phyloP scores from a whole-genome alignment of 2,113 vertebrate species.

The Notarius lentiginosus region DNA sequence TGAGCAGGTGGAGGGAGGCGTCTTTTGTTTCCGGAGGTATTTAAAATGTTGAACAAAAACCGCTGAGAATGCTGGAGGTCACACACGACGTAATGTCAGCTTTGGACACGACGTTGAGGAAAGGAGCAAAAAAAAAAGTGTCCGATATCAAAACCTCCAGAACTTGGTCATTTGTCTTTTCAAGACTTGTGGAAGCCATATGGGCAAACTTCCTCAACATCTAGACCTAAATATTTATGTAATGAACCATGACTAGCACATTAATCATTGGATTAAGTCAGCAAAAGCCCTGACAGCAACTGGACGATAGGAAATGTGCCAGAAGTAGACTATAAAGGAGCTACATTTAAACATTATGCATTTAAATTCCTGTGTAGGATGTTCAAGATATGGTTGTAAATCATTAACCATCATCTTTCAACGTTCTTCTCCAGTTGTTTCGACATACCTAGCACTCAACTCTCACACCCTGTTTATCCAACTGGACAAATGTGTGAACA shows the following conservation, averaged over 20 bases:
- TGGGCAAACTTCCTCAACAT: slow-evolving; percentile 20
- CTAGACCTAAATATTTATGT: slow-evolving; percentile 31
- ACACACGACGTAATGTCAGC: slow-evolving; percentile 6
- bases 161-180: slow-evolving; percentile 10
- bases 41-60: slow-evolving; percentile 42
- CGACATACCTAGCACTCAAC: background rate
- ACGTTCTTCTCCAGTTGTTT: background rate
- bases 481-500: background rate
- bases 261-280: slow-evolving; percentile 31
- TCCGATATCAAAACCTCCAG: slow-evolving; percentile 24
- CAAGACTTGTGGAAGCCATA: slow-evolving; percentile 16
- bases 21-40: slow-evolving; percentile 36
- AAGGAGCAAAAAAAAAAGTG: background rate
- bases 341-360: background rate
- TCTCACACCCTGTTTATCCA: background rate
- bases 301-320: slow-evolving; percentile 27
- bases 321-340: background rate
- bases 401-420: slow-evolving; percentile 23
- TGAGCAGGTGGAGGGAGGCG: slow-evolving; percentile 30
- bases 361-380: background rate
- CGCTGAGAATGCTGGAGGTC: background rate
- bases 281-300: slow-evolving; percentile 2
- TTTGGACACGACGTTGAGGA: background rate
- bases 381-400: slow-evolving; percentile 1
- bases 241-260: slow-evolving; percentile 14